These are phyloP conservation scores for Bubo scandiacus DNA, from an alignment of 2,113 vertebrate genomes.

Conservation along the genomic window DNA sequence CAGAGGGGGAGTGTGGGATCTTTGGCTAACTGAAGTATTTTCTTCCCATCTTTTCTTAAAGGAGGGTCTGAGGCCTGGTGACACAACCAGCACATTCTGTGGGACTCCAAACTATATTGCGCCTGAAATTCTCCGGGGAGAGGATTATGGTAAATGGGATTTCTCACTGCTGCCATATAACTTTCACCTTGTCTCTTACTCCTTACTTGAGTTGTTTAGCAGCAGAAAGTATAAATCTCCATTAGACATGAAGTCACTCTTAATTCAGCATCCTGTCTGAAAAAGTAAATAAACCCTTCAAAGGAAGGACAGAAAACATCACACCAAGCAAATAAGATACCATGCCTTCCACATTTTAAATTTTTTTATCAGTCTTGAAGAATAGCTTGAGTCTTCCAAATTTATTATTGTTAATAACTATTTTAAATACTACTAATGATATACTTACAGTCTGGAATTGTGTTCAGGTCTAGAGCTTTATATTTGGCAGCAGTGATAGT, in stretches of 20 bases:
- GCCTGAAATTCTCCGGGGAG: constrained; percentile 96
- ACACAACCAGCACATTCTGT: constrained; percentile 98
- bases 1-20: background rate
- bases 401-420: background rate
- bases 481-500: background rate
- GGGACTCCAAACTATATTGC: constrained; percentile 99
- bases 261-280: background rate
- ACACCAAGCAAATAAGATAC: background rate
- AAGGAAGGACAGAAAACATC: background rate
- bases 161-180: background rate
- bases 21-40: background rate
- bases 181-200: background rate
- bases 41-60: constrained; percentile 57
- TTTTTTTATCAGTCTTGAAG: background rate
- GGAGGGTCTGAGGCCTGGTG: constrained; percentile 97
- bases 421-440: background rate
- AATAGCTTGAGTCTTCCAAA: background rate
- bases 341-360: background rate
- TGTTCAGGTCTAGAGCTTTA: background rate
- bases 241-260: background rate
- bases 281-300: background rate
- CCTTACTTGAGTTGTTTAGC: background rate
- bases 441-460: background rate
- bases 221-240: background rate
- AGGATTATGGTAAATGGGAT: constrained; percentile 91